Evolutionary conservation across 2,888 invertebrate species (phyloP), one percentile per base, ranked within the genome.

Genomic region (Chromoteleia sp.): DNA sequence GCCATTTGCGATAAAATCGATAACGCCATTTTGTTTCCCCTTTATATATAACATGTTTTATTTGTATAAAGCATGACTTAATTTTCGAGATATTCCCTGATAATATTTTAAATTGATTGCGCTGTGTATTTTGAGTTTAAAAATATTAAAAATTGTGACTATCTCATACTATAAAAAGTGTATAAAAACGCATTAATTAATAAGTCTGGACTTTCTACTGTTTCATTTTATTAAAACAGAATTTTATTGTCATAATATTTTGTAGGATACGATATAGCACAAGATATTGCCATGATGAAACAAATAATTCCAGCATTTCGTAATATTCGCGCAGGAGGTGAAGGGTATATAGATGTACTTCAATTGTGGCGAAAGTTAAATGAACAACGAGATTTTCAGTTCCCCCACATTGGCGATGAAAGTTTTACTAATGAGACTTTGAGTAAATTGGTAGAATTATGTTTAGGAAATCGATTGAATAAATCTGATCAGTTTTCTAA

Each of bases 401-500:
- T 95, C 85, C 95, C 95, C 0, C 93, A 92, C 87, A 91, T 93
- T 86, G 93, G 93, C 12, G 92, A 92, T 86, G 92, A 92, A 86
- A 92, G 92, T 81, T 92, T 91, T 85, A 92, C 92, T 14, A 95
- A 95, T 2, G 94, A 94, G 80, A 95, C 96, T 82, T 93, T 98
- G 19, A 95, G 95, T 87, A 95, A 95, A 82, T 92, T 97, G 73
- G 96, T 97, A 0, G 94, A 95, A 87, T 92, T 95, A 41, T 96
- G 96, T 89, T 94, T 97, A 88, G 97, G 97, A 4, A 92, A 94
- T 67, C 94, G 95, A 48, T 92, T 98, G 43, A 95, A 97, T 91
- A 98, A 98, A 92, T 94, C 95, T n/a, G 97, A 98, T 92, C 97
- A 97, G 88, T 96, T 97, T 92, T 97, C 97, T 0, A 97, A 98